phyloP scores from a whole-genome alignment of 2,888 invertebrate species.

The Oegoconia quadripuncta region DNA sequence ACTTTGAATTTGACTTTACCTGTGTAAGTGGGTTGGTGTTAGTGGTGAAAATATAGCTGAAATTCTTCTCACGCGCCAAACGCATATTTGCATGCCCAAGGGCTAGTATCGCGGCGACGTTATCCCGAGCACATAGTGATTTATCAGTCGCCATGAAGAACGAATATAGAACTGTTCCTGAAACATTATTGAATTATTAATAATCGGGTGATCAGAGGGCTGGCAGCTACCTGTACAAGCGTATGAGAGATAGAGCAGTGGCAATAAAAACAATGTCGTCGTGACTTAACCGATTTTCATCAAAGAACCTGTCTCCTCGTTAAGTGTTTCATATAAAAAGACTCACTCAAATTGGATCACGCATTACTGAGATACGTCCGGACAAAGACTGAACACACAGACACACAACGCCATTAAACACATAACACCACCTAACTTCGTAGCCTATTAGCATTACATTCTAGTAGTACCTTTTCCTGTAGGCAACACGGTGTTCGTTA shows the following conservation, averaged over 20 bases:
- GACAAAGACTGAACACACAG: too few species aligned
- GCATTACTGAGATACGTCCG: too few species aligned
- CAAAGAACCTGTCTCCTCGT: too few species aligned
- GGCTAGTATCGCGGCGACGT: constrained; percentile 87
- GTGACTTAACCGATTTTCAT: too few species aligned
- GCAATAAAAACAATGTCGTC: too few species aligned
- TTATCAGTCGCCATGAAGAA: constrained; percentile 93
- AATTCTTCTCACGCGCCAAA: constrained; percentile 82
- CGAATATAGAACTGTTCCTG: constrained; percentile 83
- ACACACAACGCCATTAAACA: too few species aligned
- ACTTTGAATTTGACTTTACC: too few species aligned
- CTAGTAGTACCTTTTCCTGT: constrained; percentile 53
- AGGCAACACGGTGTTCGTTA: constrained; percentile 77
- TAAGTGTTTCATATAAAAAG: too few species aligned
- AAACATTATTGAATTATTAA: background rate
- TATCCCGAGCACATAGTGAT: constrained; percentile 83
- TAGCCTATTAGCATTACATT: background rate
- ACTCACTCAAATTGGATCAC: too few species aligned
- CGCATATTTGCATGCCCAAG: constrained; percentile 87
- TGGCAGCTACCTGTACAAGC: background rate
- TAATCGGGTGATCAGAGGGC: background rate
- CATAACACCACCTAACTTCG: too few species aligned
- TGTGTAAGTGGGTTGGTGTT: constrained; percentile 94
- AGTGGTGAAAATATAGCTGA: constrained; percentile 89
- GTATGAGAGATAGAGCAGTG: background rate